Conservation (phyloP, 2,888 invertebrate species). For the Dynastes maya region DNA sequence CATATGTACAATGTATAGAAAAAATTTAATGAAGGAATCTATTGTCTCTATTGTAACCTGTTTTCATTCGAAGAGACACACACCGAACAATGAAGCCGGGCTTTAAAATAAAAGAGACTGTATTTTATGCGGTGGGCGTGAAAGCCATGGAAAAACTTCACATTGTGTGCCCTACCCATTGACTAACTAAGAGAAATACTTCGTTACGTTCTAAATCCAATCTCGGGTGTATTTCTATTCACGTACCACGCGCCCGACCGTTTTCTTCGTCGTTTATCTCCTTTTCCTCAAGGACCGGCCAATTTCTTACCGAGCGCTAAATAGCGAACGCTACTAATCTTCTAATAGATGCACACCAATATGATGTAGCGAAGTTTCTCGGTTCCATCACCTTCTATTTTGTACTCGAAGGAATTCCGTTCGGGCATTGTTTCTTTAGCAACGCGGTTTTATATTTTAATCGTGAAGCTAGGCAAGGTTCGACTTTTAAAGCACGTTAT, state of each 20-base stretch:
- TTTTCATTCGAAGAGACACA: slow-evolving; percentile 38
- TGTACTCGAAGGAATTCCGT: not conserved
- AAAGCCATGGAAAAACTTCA: slow-evolving; percentile 55
- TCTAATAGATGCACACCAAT: not conserved
- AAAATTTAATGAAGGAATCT: slow-evolving; percentile 33
- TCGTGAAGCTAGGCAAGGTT: slow-evolving; percentile 3
- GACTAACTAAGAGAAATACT: slow-evolving; percentile 50
- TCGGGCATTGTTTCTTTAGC: not conserved
- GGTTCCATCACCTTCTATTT: not conserved
- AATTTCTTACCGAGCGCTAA: not conserved
- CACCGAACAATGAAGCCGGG: slow-evolving; percentile 31
- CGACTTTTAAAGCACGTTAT: not conserved
- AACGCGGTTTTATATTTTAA: not conserved
- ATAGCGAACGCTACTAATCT: not conserved
- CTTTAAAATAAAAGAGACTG: slow-evolving; percentile 44
- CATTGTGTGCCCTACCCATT: slow-evolving; percentile 57
- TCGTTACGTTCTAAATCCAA: slow-evolving; percentile 41
- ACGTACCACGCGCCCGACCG: slow-evolving; percentile 18
- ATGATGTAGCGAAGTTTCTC: not conserved
- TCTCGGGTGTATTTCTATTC: slow-evolving; percentile 32
- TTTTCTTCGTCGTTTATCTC: slow-evolving; percentile 31
- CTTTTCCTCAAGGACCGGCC: not conserved
- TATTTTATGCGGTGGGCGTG: slow-evolving; percentile 50
- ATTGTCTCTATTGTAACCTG: slow-evolving; percentile 44
- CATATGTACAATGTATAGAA: not conserved